Evolutionary conservation across 2,888 invertebrate species (phyloP), one percentile per base, ranked within the genome.

Genomic region (Campopleginae sp.): DNA sequence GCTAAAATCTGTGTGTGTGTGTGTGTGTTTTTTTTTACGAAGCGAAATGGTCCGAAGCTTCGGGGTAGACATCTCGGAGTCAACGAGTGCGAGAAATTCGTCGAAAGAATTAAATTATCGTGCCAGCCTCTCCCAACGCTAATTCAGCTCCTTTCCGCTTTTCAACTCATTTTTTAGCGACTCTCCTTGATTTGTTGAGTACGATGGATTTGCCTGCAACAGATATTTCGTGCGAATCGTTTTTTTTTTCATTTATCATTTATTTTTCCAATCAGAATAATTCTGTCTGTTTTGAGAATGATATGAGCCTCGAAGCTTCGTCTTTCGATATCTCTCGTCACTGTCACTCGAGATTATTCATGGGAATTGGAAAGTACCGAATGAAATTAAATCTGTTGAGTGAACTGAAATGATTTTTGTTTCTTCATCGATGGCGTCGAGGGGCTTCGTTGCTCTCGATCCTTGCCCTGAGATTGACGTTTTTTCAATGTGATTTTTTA

Each of bases 141-240:
- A 78, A 71, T 82, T 74, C 58, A 82, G 38, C 58, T 38, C n/a
- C 66, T 66, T 33, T 58, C 19, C n/a, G n/a, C n/a, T n/a, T n/a
- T n/a, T n/a, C n/a, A n/a, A n/a, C n/a, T n/a, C n/a, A n/a, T n/a
- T n/a, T n/a, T n/a, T n/a, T n/a, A n/a, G n/a, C n/a, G n/a, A n/a
- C n/a, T n/a, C n/a, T n/a, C n/a, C n/a, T n/a, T n/a, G n/a, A n/a
- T n/a, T n/a, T n/a, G 44, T 66, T 10, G 19, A 72, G 33, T 17
- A 44, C 65, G 33, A 8, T 44, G 44, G 8, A 74, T 19, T 7
- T 19, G 31, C 66, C 38, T 38, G 38, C 27, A 42, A 14, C 61
- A 63, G 3, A n/a, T 17, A 44, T 66, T 66, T 48, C 42, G 66
- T 38, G 44, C 12, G 42, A 23, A 66, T 66, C 1, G 0, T 42